Conservation (phyloP, 2,797 vertebrate genomes). For the Phoxinus dragarum region DNA sequence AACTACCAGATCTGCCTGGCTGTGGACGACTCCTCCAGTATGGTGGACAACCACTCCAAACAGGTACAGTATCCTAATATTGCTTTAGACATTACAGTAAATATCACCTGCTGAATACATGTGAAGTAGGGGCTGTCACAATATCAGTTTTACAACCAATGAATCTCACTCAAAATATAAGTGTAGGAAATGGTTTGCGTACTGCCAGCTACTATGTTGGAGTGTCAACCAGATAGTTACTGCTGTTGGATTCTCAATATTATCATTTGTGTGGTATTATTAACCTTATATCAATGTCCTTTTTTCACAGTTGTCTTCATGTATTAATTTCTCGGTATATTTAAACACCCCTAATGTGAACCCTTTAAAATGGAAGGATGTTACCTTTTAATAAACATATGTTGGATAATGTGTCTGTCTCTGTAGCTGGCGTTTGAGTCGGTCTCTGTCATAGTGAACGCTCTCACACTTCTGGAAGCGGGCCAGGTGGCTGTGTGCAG, state of each 20-base stretch:
- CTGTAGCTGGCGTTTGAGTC: slow-evolving; percentile 95
- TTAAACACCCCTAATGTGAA: not conserved
- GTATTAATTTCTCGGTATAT: not conserved
- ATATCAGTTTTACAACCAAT: not conserved
- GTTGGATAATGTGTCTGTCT: slow-evolving; percentile 26
- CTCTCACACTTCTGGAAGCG: slow-evolving; percentile 92
- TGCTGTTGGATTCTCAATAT: not conserved
- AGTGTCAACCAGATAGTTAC: not conserved
- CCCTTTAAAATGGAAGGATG: too few relatives aligned
- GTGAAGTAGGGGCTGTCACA: not conserved
- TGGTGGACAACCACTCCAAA: slow-evolving; percentile 98
- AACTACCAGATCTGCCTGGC: slow-evolving; percentile 98
- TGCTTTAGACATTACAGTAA: not conserved
- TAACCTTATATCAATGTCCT: too few relatives aligned
- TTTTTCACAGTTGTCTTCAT: not conserved
- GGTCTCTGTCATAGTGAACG: slow-evolving; percentile 93
- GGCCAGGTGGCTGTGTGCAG: slow-evolving; percentile 96
- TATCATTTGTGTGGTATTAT: not conserved
- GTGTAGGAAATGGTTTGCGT: not conserved
- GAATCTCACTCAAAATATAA: not conserved
- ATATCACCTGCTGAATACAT: not conserved
- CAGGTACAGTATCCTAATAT: slow-evolving; percentile 79
- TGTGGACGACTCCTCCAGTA: slow-evolving; percentile 96
- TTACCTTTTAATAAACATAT: not conserved
- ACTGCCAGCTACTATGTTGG: not conserved